Evolutionary conservation across 2,888 invertebrate genomes (phyloP), one percentile per base, ranked within the genome.

Genomic region (Caenorhabditis parvicauda): DNA sequence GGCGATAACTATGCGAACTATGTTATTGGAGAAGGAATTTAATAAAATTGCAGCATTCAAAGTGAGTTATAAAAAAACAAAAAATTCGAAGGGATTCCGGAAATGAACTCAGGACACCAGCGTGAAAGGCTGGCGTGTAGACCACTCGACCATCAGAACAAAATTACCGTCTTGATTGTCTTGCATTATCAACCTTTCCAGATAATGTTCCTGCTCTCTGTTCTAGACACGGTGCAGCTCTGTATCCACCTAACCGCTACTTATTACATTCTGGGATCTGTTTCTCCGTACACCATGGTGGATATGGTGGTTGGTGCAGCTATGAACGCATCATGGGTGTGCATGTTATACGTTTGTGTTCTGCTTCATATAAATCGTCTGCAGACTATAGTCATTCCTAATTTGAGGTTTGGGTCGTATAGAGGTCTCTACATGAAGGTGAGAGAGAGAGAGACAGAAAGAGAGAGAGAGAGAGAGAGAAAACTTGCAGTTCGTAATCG

Each of bases 311-410:
- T 68, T 14, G 68, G 68, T 14, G 68, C 68, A 0, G 28, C 53
- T 3, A 63, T 68, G 65, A 68, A 68, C 46, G 59, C 63, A 29
- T 55, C 60, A 0, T 68, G 68, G 68, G 60, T 58, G 1, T 46
- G 58, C 1, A 68, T 68, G 68, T 54, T 68, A 9, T 39, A 60
- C 35, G 51, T 68, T 25, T 58, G 62, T 28, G 63, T 68, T 29
- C 51, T 68, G n/a, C 53, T 68, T 22, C 65, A 62, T 42, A 14
- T 58, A 14, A 68, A 68, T 52, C 60, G 68, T 4, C 53, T 68
- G 25, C 38, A 55, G 21, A 56, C 60, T 7, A 68, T 68, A 21
- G 58, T 68, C 32, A 63, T 68, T 27, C 59, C 57, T 45, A 56
- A 43, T 25, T 63, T 64, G 29, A 47, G 64, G 24, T 12, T 4